Conservation (phyloP, 1,140 invertebrate species). For the Drosophila rhopaloa region DNA sequence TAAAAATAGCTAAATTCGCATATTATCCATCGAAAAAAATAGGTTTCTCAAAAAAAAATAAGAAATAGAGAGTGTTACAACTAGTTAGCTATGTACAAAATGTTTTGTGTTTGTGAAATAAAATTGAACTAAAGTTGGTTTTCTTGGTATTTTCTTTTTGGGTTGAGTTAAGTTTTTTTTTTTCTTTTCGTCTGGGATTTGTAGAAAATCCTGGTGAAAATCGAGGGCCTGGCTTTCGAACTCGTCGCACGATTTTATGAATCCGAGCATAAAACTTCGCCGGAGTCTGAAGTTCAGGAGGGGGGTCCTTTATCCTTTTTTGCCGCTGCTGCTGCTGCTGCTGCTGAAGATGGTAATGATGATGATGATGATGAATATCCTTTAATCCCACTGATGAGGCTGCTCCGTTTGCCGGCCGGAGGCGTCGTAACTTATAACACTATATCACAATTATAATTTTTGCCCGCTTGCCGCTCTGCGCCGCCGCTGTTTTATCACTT, state of each 20-base stretch:
- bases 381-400: slow-evolving; percentile 13
- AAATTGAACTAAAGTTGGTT: slow-evolving; percentile 59
- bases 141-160: slow-evolving; percentile 11
- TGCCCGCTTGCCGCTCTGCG: slow-evolving; percentile 73
- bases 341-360: neutral
- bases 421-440: slow-evolving; percentile 71
- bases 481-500: slow-evolving; percentile 50
- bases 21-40: slow-evolving; percentile 62
- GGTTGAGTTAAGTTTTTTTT: slow-evolving; percentile 8
- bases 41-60: slow-evolving; percentile 25
- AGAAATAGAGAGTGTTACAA: slow-evolving; percentile 36
- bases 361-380: neutral
- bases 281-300: slow-evolving; percentile 58
- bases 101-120: slow-evolving; percentile 25
- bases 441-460: slow-evolving; percentile 76
- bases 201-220: slow-evolving; percentile 21
- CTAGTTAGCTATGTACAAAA: slow-evolving; percentile 28
- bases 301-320: neutral
- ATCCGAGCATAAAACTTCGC: slow-evolving; percentile 82
- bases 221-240: slow-evolving; percentile 46
- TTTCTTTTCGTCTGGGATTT: slow-evolving; percentile 16
- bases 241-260: slow-evolving; percentile 80
- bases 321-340: neutral
- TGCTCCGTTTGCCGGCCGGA: slow-evolving; percentile 72
- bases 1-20: slow-evolving; percentile 78